phyloP scores from a whole-genome alignment of 2,113 vertebrate genomes.

The Papio anubis region DNA sequence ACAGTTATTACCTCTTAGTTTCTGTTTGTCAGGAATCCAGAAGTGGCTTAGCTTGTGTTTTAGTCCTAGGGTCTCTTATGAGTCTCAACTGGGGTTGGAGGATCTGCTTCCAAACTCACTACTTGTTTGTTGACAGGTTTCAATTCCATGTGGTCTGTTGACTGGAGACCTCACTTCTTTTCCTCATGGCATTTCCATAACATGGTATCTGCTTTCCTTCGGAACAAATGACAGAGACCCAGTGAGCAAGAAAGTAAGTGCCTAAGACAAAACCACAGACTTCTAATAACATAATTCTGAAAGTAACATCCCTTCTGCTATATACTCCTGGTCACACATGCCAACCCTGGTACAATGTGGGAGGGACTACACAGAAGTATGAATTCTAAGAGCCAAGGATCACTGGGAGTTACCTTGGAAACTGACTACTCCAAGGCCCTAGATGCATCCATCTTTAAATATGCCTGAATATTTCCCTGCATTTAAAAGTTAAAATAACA shows the following conservation, averaged over 20 bases:
- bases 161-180: not conserved
- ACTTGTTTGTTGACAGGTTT: not conserved
- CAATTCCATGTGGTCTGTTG: not conserved
- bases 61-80: not conserved
- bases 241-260: not conserved
- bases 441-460: not conserved
- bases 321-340: not conserved
- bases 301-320: not conserved
- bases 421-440: not conserved
- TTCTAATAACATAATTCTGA: not conserved
- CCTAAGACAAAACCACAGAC: not conserved
- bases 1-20: not conserved
- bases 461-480: not conserved
- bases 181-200: not conserved
- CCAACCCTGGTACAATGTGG: rapidly evolving
- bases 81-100: not conserved
- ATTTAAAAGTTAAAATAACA: not conserved
- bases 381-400: not conserved
- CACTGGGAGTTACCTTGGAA: not conserved
- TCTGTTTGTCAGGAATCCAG: not conserved
- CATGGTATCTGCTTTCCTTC: not conserved
- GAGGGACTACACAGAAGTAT: not conserved
- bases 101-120: not conserved
- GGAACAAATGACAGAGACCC: not conserved
- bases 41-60: not conserved